Evolutionary conservation across 1,140 invertebrate species (phyloP), one percentile per base, ranked within the genome.

Genomic region (Brachionus rubens): DNA sequence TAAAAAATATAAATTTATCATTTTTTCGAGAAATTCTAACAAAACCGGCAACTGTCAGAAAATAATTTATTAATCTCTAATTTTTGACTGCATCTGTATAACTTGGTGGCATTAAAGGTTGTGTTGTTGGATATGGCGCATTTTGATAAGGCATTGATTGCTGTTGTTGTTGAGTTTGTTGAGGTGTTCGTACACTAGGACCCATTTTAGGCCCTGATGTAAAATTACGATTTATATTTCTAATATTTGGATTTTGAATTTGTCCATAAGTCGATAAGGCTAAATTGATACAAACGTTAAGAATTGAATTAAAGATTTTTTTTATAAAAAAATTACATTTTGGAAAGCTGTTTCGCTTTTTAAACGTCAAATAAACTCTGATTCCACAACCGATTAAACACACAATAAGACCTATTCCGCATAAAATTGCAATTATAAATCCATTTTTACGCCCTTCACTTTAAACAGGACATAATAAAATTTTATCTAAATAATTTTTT

Each of bases 281-380:
- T 14, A 47, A 47, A 47, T 47, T 47, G 19, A 47, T 43, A 43
- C 10, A 12, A 1, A 43, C 28, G 6, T 12, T n/a, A n/a, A n/a
- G n/a, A n/a, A n/a, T n/a, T n/a, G n/a, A n/a, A n/a, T n/a, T n/a
- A n/a, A n/a, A n/a, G n/a, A n/a, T n/a, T n/a, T n/a, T n/a, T n/a
- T n/a, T n/a, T n/a, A n/a, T n/a, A n/a, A n/a, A n/a, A n/a, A 43
- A 4, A 3, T 65, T 65, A 65, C 59, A 65, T 65, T 65, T 65
- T 28, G 33, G 59, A 26, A 43, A 26, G 40, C 19, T 41, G 24
- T 26, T 65, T 43, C 14, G 5, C n/a, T 65, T 65, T 26, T 65
- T 41, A 24, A 41, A 24, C n/a, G 19, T 40, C 12, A 41, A 19
- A 28, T 65, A 65, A 24, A 65, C 24, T 65, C 59, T 65, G 24